Evolutionary conservation across 2,797 vertebrate genomes (phyloP).

Genomic region (Oceanodroma leucorhoa): DNA sequence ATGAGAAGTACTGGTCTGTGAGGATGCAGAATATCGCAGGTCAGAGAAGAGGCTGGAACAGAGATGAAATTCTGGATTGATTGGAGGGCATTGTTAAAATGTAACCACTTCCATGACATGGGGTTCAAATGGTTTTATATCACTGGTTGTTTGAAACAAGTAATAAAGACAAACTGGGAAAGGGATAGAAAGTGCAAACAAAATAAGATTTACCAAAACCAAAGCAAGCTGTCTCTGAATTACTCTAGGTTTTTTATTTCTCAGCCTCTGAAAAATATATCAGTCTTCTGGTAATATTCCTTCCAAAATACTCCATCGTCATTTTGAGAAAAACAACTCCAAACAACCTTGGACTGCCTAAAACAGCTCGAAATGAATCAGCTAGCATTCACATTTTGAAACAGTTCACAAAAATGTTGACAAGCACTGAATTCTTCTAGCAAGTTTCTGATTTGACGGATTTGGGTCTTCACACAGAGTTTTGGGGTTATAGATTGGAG

Average conservation of each 20-base stretch:
- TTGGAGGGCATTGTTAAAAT: not conserved
- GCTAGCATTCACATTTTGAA: slow-evolving; percentile 4
- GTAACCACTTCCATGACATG: not conserved
- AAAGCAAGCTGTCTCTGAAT: not conserved
- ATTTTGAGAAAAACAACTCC: slow-evolving; percentile 16
- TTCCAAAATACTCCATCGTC: not conserved
- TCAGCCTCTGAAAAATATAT: not conserved
- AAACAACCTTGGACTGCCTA: slow-evolving; percentile 5
- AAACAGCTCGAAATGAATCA: not conserved
- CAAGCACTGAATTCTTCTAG: not conserved
- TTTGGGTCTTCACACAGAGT: not conserved
- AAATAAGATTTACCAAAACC: not conserved
- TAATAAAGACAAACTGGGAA: not conserved
- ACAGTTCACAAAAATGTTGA: slow-evolving; percentile 1
- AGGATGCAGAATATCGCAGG: not conserved
- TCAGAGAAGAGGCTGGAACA: not conserved
- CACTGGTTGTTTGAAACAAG: not conserved
- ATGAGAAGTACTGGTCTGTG: not conserved
- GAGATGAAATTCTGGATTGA: not conserved
- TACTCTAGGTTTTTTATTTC: not conserved
- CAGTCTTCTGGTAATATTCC: not conserved
- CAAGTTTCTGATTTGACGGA: not conserved
- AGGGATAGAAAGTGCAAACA: not conserved
- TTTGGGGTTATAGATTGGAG: not conserved
- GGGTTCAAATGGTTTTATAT: not conserved